Evolutionary conservation across 35 echinoderm and acorn worm genomes (phyloP).

Genomic region (Acanthaster planci): DNA sequence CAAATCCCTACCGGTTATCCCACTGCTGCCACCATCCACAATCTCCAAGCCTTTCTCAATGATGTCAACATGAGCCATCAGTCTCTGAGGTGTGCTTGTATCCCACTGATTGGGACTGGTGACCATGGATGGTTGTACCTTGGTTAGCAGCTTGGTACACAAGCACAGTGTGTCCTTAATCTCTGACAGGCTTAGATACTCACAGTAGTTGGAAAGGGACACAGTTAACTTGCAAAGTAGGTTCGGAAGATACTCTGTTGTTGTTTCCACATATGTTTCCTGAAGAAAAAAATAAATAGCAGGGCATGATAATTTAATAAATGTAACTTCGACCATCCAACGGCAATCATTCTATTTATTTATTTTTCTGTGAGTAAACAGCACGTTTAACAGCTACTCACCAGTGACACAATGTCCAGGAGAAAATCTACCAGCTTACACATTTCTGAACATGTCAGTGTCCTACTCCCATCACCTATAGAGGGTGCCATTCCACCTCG

Average conservation of each 20-base stretch:
- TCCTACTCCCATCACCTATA: slow-evolving; percentile 15
- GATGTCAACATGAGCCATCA: slow-evolving; percentile 61
- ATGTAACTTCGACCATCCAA: neutral
- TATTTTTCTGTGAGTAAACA: slow-evolving; percentile 13
- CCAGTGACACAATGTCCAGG: slow-evolving; percentile 89
- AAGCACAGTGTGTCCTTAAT: slow-evolving; percentile 79
- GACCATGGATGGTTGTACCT: slow-evolving; percentile 98
- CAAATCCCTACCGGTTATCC: neutral
- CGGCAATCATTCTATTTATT: neutral
- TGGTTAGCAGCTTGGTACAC: slow-evolving; percentile 91
- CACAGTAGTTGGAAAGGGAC: slow-evolving; percentile 86
- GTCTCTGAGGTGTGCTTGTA: slow-evolving; percentile 34
- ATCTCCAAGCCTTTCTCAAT: slow-evolving; percentile 78
- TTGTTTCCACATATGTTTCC: slow-evolving; percentile 93
- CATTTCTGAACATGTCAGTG: slow-evolving; percentile 75
- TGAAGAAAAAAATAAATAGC: slow-evolving; percentile 37
- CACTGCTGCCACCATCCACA: neutral
- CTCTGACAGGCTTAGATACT: slow-evolving; percentile 62
- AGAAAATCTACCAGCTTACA: slow-evolving; percentile 94
- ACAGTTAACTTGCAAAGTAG: slow-evolving; percentile 91
- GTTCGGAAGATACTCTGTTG: slow-evolving; percentile 90
- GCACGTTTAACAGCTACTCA: slow-evolving; percentile 33
- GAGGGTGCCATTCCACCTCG: neutral
- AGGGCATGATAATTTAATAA: neutral
- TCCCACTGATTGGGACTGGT: slow-evolving; percentile 69